Base-by-base conservation (phyloP, 2,797 vertebrate genomes). In the Glyptemys insculpta region DNA sequence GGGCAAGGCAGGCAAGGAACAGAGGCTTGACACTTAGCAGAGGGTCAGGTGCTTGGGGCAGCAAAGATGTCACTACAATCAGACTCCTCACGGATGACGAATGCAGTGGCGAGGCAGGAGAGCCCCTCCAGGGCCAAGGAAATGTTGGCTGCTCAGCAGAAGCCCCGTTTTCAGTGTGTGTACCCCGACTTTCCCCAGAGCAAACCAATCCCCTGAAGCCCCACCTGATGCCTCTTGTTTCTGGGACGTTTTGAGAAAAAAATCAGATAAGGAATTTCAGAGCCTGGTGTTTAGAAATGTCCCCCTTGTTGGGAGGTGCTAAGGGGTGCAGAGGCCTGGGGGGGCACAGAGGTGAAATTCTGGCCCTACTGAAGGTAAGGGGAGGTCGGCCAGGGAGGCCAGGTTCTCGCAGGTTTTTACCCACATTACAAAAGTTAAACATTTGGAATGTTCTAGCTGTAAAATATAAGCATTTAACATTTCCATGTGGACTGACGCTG, bases 131-230 rank as follows among this genome's bases (percentile, higher is more conserved):
- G 49, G 52, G 27, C 81, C 89, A 81, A 5, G 81, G 11, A 18
- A 80, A 49, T 86, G 90, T 88, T 82, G 57, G 85, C 90, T 18
- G 86, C 93, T 79, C 1, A 0, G 80, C 31, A 65, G 3, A 86
- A 85, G 80, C 74, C 49, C 52, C 65, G 1, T 1, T 0, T 80
- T 54, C 53, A 23, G 74, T 0, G 4, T 0, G 6, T 8, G n/a
- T 4, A 23, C 74, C 12, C 0, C 0, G 0, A 53, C 74, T 21
- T 81, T 27, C n/a, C 1, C 1, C 19, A 23, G 1, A 1, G 0
- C 57, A 81, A 68, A 83, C 0, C 86, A 49, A 85, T 31, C 76
- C 31, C 72, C 92, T 4, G 1, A 1, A 47, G 29, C 47, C 2
- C 0, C 0, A 9, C 76, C 47, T 56, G 1, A 29, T 50, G 41